Percentiles rank a stretch among this genome's conserved stretches.
Conservation (phyloP, 2,113 vertebrate genomes). For the Strix aluco region DNA sequence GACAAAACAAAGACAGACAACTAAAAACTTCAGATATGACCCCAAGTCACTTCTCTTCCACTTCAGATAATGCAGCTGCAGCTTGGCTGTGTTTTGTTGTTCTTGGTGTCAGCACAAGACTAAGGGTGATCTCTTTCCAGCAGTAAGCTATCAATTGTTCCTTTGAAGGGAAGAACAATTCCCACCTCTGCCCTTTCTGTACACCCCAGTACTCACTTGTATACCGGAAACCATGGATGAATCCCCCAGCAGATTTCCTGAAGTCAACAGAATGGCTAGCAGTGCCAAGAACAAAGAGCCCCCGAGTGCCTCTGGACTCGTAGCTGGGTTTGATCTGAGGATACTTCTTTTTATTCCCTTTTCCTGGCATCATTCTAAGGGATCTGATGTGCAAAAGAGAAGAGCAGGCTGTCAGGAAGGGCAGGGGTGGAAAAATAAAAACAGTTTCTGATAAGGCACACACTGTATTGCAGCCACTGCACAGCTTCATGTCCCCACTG, state of each 20-base stretch:
- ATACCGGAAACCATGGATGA: slow-evolving; percentile 97
- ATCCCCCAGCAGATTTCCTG: slow-evolving; percentile 91
- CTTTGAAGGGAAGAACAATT: not conserved
- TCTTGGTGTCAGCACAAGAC: not conserved
- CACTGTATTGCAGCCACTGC: not conserved
- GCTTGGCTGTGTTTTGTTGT: not conserved
- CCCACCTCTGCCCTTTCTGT: not conserved
- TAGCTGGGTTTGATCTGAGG: slow-evolving; percentile 88
- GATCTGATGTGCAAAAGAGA: slow-evolving; percentile 72
- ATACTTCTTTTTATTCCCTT: slow-evolving; percentile 83
- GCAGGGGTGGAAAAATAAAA: not conserved
- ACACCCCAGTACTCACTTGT: slow-evolving; percentile 79
- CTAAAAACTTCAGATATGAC: slow-evolving; percentile 33
- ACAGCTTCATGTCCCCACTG: not conserved
- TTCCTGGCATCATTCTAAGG: slow-evolving; percentile 75
- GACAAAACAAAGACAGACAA: slow-evolving; percentile 59
- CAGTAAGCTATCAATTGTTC: not conserved
- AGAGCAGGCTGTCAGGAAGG: not conserved
- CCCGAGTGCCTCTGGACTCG: slow-evolving; percentile 82
- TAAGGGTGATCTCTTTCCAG: not conserved
- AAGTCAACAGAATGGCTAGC: slow-evolving; percentile 94
- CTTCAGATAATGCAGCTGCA: slow-evolving; percentile 17
- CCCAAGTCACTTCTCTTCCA: slow-evolving; percentile 19
- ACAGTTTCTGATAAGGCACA: not conserved
- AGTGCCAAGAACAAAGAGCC: slow-evolving; percentile 89